These are phyloP conservation scores for Drosophila sp. DNA, from an alignment of 1,140 invertebrate species.

Conservation along the genomic window DNA sequence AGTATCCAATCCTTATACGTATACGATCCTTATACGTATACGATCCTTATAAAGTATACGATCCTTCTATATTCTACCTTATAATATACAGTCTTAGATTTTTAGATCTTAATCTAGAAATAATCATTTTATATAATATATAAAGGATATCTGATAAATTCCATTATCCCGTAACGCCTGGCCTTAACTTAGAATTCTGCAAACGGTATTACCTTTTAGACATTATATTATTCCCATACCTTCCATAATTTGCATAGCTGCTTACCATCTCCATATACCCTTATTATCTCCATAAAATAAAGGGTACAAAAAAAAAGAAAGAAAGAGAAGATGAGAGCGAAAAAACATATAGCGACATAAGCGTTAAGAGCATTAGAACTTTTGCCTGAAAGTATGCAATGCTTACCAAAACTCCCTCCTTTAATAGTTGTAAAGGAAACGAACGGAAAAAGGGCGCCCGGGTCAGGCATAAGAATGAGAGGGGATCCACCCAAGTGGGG, in stretches of 20 bases:
- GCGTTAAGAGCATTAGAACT: conserved; percentile 61
- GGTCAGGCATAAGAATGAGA: background rate
- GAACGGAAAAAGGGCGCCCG: background rate
- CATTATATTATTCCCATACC: background rate
- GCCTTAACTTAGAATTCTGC: too few species aligned
- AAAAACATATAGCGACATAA: conserved; percentile 44
- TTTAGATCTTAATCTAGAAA: too few species aligned
- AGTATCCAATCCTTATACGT: too few species aligned
- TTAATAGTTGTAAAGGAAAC: background rate
- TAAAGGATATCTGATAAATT: too few species aligned
- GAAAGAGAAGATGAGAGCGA: background rate
- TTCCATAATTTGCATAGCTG: background rate
- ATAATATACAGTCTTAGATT: too few species aligned
- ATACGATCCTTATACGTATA: too few species aligned
- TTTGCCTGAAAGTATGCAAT: conserved; percentile 38
- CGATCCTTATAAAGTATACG: too few species aligned
- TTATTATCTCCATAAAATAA: background rate
- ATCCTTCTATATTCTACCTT: too few species aligned
- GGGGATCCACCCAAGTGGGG: background rate
- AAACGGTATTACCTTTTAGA: too few species aligned
- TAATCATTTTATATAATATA: too few species aligned
- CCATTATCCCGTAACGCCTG: too few species aligned
- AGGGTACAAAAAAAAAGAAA: conserved; percentile 1
- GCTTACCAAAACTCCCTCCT: conserved; percentile 1
- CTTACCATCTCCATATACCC: background rate